phyloP scores from a whole-genome alignment of 2,113 vertebrate genomes.

The Calyptomena viridis region DNA sequence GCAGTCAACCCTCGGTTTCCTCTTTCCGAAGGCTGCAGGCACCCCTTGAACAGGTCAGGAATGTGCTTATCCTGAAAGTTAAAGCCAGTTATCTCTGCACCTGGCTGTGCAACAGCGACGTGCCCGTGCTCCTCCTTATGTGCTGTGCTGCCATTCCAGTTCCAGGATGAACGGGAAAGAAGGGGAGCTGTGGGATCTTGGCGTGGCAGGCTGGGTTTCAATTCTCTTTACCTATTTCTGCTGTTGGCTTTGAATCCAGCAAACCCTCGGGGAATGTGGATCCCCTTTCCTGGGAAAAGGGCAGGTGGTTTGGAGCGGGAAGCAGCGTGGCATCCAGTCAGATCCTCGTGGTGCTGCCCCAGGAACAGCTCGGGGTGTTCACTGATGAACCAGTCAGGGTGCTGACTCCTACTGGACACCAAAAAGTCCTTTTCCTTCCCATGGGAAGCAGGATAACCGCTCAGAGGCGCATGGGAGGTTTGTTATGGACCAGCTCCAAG shows the following conservation, averaged over 20 bases:
- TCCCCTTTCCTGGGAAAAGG: background rate
- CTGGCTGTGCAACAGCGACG: accelerated
- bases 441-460: accelerated
- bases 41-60: background rate
- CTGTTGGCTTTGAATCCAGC: background rate
- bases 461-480: background rate
- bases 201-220: background rate
- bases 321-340: accelerated
- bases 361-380: background rate
- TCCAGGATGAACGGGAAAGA: accelerated
- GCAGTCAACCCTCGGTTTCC: background rate
- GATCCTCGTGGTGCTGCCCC: background rate
- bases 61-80: background rate
- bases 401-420: background rate
- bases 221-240: background rate
- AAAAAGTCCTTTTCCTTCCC: background rate
- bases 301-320: background rate
- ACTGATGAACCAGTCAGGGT: background rate
- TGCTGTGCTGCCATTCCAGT: accelerated
- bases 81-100: accelerated
- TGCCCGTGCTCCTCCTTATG: accelerated
- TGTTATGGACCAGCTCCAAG: background rate
- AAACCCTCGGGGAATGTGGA: accelerated
- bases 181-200: background rate
- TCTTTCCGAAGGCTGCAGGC: background rate